phyloP scores from a whole-genome alignment of 2,888 invertebrate species.

The Pteria penguin region DNA sequence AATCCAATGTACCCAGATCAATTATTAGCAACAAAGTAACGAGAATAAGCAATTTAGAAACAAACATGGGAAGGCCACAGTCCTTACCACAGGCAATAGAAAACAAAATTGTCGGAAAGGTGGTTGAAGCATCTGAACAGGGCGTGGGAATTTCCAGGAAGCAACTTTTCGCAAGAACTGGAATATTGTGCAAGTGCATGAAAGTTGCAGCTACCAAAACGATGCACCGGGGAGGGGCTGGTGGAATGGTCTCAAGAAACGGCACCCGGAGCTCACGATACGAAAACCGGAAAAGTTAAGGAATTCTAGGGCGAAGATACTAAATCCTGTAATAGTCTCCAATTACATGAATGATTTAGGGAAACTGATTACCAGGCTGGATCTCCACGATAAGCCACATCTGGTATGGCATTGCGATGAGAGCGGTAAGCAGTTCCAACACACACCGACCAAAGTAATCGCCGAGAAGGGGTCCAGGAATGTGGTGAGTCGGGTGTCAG shows the following conservation, averaged over 20 bases:
- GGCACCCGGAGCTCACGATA: constrained; percentile 14
- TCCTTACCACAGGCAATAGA: constrained; percentile 15
- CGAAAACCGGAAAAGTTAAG: constrained; percentile 30
- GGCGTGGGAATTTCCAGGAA: constrained; percentile 30
- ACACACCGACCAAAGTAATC: not conserved
- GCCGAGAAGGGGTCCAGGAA: constrained; percentile 7
- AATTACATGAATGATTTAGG: constrained; percentile 10
- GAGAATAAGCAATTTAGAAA: constrained; percentile 6
- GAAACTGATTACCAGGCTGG: not conserved
- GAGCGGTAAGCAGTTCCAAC: not conserved
- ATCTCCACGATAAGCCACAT: not conserved
- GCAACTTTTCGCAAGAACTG: constrained; percentile 23
- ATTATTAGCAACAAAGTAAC: constrained; percentile 26
- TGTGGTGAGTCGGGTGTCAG: constrained; percentile 3
- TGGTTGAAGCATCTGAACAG: constrained; percentile 26
- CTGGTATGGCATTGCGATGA: constrained; percentile 20
- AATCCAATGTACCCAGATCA: constrained; percentile 29
- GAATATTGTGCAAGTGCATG: constrained; percentile 2
- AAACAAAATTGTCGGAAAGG: constrained; percentile 25
- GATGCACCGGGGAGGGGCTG: constrained; percentile 13
- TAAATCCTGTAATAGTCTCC: not conserved
- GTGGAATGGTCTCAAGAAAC: constrained; percentile 7
- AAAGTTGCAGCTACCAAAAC: constrained; percentile 7
- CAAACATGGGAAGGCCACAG: constrained; percentile 14
- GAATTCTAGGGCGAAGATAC: constrained; percentile 12